These are phyloP conservation scores for Drosophila nikananu DNA, from an alignment of 1,140 invertebrate species.

Conservation along the genomic window DNA sequence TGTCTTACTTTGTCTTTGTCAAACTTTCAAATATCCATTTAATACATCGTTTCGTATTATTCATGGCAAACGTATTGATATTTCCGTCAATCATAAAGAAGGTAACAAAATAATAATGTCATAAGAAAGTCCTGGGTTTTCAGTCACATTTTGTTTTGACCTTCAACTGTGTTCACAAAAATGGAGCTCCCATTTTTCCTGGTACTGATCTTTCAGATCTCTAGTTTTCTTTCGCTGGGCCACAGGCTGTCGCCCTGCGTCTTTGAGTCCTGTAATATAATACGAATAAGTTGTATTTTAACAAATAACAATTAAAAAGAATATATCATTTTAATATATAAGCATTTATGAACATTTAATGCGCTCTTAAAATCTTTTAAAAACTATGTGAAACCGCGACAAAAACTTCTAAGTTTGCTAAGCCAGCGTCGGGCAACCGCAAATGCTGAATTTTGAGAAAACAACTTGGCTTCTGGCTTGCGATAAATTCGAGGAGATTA, in stretches of 20 bases:
- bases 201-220: not conserved
- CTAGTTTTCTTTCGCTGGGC: not conserved
- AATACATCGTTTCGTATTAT: too few relatives aligned
- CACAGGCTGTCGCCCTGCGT: not conserved
- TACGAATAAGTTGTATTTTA: not conserved
- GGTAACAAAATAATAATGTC: rapidly evolving
- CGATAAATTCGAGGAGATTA: conserved; percentile 44
- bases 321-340: not conserved
- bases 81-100: not conserved
- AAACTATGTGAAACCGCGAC: conserved; percentile 7
- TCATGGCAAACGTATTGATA: not conserved
- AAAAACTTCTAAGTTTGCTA: conserved; percentile 1
- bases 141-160: not conserved
- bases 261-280: conserved; percentile 7
- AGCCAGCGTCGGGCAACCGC: conserved; percentile 15
- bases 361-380: not conserved
- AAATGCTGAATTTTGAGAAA: conserved; percentile 16
- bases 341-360: not conserved
- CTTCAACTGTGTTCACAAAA: not conserved
- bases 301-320: not conserved
- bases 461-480: conserved; percentile 7
- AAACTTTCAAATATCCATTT: too few relatives aligned
- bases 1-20: too few relatives aligned
- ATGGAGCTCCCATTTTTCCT: not conserved
- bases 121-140: not conserved